Base-by-base conservation (phyloP, 2,113 vertebrate species). In the Telmatochromis sp. region DNA sequence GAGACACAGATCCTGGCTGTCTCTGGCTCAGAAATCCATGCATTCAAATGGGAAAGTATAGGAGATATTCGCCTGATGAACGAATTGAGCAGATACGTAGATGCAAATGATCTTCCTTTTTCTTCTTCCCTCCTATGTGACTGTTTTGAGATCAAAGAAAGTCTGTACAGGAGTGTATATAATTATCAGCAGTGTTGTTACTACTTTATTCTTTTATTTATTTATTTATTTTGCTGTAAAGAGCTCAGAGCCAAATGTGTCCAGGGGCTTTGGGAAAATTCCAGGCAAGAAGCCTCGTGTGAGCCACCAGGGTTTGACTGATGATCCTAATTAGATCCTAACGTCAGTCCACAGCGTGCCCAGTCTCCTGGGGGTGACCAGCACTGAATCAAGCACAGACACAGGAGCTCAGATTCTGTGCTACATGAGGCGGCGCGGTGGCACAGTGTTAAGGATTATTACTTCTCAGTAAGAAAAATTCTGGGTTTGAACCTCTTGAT, bases 1-100 rank as follows among this genome's bases (percentile, higher is more conserved):
- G 14, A 31, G 6, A 47, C 40, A 49, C 70, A 75, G 23, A 75
- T 28, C 37, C 37, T 6, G 40, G 70, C 4, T 1, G 70, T 5
- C 4, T 45, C 23, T 47, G 42, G 42, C 40, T 47, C 42, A 5
- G 42, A 49, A 78, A 49, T 49, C 45, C 42, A 31, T 75, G 26
- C 42, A 11, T 31, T 49, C 70, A 28, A 78, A 78, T 35, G 58
- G 17, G 2, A 63, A 63, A 35, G 31, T n/a, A 35, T 35, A 35
- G 58, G 63, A 68, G n/a, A 14, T 40, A 6, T 26, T 17, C 5
- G 2, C 13, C 9, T 28, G 70, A 75, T 75, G 40, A 75, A 47
- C 0, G 0, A 1, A 75, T 28, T 75, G 0, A 75, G 42, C 70
- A 5, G 42, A 78, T 31, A 5, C 9, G 2, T 78, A 8, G 26